Evolutionary conservation across 2,113 vertebrate species (phyloP), one percentile per base, ranked within the genome.

Genomic region (Otolemur garnettii): DNA sequence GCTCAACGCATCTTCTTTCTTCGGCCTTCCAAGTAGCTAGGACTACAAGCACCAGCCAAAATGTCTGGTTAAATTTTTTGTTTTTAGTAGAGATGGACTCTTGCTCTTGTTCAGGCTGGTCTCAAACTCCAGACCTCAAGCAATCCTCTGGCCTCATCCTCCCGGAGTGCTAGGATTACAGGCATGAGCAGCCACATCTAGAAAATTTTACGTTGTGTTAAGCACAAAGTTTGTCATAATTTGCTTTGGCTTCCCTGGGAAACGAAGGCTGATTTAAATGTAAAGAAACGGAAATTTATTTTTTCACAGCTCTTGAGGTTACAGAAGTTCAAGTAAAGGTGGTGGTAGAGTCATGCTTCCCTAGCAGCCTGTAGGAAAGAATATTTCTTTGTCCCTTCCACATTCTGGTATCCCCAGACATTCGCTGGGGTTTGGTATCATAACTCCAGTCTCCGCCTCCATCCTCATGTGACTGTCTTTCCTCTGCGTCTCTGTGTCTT

Each of bases 291-390:
- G 33, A 80, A 62, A 59, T 26, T 15, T 30, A n/a, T 45, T 8
- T 83, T 87, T 21, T 74, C 18, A 79, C 8, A 24, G 24, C 17
- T 85, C 30, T 77, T 68, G 14, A 60, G 4, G 4, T 14, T 62
- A 17, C 17, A 17, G 21, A 59, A 33, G 18, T 53, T 22, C 35
- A 53, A 87, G 75, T 60, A 28, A 45, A 82, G 33, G 13, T 38
- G 50, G 15, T 33, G 7, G 8, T 4, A 60, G 57, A 8, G 4
- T 62, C 15, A 26, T 24, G 1, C 13, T n/a, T 66, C 26, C 35
- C 38, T 14, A 0, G 2, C 33, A 68, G 5, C 2, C 11, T 88
- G 17, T n/a, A 33, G 0, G 0, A 7, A 57, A 68, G 7, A 5
- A 55, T n/a, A 4, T 6, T 59, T 64, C n/a, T 15, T 75, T 33